Evolutionary conservation across 2,888 invertebrate genomes (phyloP).

Genomic region (Aphodius sticticus): DNA sequence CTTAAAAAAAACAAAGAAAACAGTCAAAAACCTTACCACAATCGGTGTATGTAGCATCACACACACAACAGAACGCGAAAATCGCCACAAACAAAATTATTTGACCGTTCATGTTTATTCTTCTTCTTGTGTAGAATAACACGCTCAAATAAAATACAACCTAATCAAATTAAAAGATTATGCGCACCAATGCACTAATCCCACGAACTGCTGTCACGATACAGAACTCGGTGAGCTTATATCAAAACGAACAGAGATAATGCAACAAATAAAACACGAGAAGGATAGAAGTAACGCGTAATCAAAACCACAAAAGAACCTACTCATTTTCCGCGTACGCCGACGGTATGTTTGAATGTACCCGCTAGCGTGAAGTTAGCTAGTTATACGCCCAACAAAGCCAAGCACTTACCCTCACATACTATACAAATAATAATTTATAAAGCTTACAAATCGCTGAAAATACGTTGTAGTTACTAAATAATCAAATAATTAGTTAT

Average conservation of each 20-base stretch:
- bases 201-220: not conserved
- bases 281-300: not conserved
- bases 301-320: not conserved
- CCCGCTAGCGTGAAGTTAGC: no score
- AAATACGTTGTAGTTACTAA: not conserved
- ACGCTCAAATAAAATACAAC: not conserved
- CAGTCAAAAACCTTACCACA: constrained; percentile 37
- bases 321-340: not conserved
- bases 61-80: constrained; percentile 15
- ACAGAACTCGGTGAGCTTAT: not conserved
- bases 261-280: not conserved
- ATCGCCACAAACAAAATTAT: not conserved
- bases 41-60: constrained; percentile 26
- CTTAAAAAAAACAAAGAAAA: constrained; percentile 10
- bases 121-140: not conserved
- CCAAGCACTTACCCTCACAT: no score
- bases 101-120: not conserved
- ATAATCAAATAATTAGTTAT: not conserved
- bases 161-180: not conserved
- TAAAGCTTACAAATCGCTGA: no score
- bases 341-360: no score
- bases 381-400: no score
- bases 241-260: not conserved
- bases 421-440: no score
- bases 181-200: not conserved